A percentile compares a stretch with the other conserved stretches of the same genome.
Conservation (phyloP, 2,888 invertebrate species). For the Dasypolia templi region DNA sequence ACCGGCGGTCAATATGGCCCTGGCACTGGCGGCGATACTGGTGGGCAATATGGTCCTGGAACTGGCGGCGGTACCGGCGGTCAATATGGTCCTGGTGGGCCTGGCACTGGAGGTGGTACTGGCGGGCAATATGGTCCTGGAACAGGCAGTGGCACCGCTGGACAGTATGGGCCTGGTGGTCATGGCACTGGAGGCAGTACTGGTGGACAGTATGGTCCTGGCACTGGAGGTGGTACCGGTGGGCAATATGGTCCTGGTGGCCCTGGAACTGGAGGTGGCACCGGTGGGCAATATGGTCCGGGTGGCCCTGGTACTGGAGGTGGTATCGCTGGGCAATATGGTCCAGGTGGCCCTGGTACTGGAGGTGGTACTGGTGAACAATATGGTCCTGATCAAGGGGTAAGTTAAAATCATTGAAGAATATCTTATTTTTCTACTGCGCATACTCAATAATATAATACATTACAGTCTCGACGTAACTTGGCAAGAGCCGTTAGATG, state of each 20-base stretch:
- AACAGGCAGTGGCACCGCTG: slow-evolving; percentile 26
- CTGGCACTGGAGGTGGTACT: slow-evolving; percentile 9
- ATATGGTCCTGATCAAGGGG: slow-evolving; percentile 33
- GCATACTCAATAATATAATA: neutral
- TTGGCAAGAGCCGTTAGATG: too few species aligned
- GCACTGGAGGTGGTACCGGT: slow-evolving; percentile 7
- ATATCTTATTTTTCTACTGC: neutral
- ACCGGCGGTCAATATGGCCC: slow-evolving; percentile 9
- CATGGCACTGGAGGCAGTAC: neutral
- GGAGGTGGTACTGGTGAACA: slow-evolving; percentile 9
- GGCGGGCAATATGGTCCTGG: slow-evolving; percentile 32
- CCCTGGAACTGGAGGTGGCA: slow-evolving; percentile 11
- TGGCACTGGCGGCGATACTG: slow-evolving; percentile 24
- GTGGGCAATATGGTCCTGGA: slow-evolving; percentile 44
- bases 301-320: slow-evolving; percentile 3
- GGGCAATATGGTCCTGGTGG: slow-evolving; percentile 40
- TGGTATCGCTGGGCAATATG: neutral
- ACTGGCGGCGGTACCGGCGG: slow-evolving; percentile 12
- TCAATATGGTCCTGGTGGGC: slow-evolving; percentile 35
- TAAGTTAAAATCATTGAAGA: slow-evolving; percentile 18
- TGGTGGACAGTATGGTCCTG: slow-evolving; percentile 7
- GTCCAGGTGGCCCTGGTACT: neutral
- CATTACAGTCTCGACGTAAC: too few species aligned
- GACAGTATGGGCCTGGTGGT: slow-evolving; percentile 29
- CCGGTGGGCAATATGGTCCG: slow-evolving; percentile 22